Evolutionary conservation across 2,888 invertebrate genomes (phyloP), one percentile per base, ranked within the genome.

Genomic region (Hybos culiciformis): DNA sequence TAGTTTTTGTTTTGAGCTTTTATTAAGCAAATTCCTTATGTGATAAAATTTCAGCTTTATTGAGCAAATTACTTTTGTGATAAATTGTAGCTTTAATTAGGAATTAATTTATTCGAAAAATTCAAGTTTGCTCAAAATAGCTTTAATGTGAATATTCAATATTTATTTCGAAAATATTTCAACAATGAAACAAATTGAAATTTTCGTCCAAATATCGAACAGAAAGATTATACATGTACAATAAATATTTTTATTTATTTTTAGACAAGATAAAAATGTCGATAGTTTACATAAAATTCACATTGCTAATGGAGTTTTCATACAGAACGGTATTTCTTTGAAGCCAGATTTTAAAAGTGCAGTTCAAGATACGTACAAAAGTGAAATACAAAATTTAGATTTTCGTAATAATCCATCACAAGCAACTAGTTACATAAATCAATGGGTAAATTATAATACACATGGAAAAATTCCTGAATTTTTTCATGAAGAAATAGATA

Each of bases 391-490:
- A 5, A 63, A 63, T 43, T 55, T 77, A 7, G 72, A 79, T 51
- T 79, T 78, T 51, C 48, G 51, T 8, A 42, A 46, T 0, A 58
- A 62, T 38, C 56, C 67, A 0, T 46, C 42, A 1, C 46, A 52
- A 3, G 69, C 78, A 0, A 66, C 64, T 26, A 53, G 64, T 5
- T 49, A 53, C 1, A 70, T 80, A 21, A 79, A 80, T 50, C 52
- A 57, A 2, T 80, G 79, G 78, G 75, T 78, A 3, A 61, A 66
- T 1, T 53, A 66, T 11, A 69, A 68, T 38, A 80, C 80, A 0
- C 60, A 63, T 46, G 72, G 72, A 1, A 77, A 76, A 59, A 80
- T 82, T 44, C 53, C 61, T 0, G 58, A 66, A 17, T 71, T 81
- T 37, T 55, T 81, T 15, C 51, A 59, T 1, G 62, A 67, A 0